Evolutionary conservation across 2,888 invertebrate genomes (phyloP).

Genomic region (Allygus modestus): DNA sequence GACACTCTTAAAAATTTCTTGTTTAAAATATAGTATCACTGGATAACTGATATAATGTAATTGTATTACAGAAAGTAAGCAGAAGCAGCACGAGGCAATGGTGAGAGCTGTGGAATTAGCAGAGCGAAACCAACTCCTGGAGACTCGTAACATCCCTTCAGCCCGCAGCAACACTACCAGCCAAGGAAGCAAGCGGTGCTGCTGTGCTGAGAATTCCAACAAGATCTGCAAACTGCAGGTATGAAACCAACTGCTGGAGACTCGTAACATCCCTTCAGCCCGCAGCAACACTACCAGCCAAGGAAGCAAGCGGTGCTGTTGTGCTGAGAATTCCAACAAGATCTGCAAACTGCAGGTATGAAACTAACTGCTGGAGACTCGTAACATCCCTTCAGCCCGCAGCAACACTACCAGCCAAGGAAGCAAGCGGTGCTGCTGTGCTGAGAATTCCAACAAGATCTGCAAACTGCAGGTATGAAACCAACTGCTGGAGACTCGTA

Average conservation of each 20-base stretch:
- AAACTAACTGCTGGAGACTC: too few species aligned
- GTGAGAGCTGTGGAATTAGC: conserved; percentile 84
- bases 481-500: too few species aligned
- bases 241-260: conserved; percentile 80
- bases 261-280: conserved; percentile 69
- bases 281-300: conserved; percentile 25
- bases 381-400: too few species aligned
- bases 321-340: conserved; percentile 55
- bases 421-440: too few species aligned
- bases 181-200: conserved; percentile 36
- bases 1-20: too few species aligned
- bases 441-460: too few species aligned
- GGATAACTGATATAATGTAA: too few species aligned
- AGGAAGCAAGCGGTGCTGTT: conserved; percentile 47
- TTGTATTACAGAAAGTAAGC: conserved; percentile 75
- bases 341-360: conserved; percentile 58
- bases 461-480: too few species aligned
- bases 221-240: conserved; percentile 60
- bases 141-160: conserved; percentile 74
- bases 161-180: conserved; percentile 26
- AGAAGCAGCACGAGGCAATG: conserved; percentile 90
- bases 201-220: conserved; percentile 53
- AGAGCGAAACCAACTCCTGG: conserved; percentile 84
- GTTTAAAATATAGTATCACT: too few species aligned
- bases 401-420: too few species aligned